Base-by-base conservation (phyloP, 2,113 vertebrate species). In the Xiphophorus hellerii region DNA sequence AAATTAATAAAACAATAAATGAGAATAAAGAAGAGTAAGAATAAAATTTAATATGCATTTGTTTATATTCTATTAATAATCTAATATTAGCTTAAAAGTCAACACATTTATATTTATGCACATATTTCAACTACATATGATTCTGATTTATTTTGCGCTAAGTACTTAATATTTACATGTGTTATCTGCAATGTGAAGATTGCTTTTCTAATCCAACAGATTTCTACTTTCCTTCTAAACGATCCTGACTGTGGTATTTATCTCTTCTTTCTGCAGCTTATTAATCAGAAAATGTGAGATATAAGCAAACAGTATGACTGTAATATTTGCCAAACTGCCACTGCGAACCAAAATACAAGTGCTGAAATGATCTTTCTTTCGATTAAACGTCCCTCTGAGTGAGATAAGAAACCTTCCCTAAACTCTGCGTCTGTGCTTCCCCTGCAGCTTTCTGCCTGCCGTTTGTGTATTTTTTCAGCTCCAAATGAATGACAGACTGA, bases 401-500 rank as follows among this genome's bases (percentile, higher is more conserved):
- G 74, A 65, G 81, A 86, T 80, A 77, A 82, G 73, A 69, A 76
- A 74, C 73, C 83, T 76, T 62, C 33, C 22, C 74, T 68, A 3
- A 63, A 78, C 83, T 71, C 78, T 27, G 63, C 69, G 71, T 78
- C 74, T 81, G 39, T 66, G 73, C n/a, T 10, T 79, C 63, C 74
- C 78, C 25, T 12, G n/a, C 27, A 67, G 79, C 79, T 71, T 64
- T 74, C 61, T 75, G 51, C 73, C 73, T 66, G 78, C 72, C 22
- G 66, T 69, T 58, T 51, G 69, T 37, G 31, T 80, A 60, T 77
- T 78, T 65, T 65, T 76, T 62, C 13, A 64, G 63, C n/a, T 51
- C 54, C 30, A 39, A 75, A 62, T 76, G 33, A 84, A 69, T 37
- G 80, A 85, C 76, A 84, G 69, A 29, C 33, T 72, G 87, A 84